Conservation (phyloP, 2,888 invertebrate genomes). For the Lobophora halterata region DNA sequence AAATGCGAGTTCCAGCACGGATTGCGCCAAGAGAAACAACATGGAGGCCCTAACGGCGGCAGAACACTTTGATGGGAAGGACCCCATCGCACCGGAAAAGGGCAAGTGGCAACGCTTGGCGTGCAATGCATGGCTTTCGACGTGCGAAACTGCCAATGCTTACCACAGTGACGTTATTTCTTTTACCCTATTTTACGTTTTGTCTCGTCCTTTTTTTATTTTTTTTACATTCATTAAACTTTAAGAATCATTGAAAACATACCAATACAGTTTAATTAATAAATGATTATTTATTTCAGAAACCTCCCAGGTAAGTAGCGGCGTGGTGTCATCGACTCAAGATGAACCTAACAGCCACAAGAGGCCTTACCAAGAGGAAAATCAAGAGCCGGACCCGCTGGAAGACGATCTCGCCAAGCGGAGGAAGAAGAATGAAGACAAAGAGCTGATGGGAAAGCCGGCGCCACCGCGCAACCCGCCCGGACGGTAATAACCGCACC, state of each 20-base stretch:
- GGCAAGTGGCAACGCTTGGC: conserved; percentile 33
- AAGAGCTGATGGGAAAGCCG: conserved; percentile 79
- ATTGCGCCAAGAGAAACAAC: conserved; percentile 61
- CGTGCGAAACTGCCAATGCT: conserved; percentile 18
- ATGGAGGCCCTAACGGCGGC: conserved; percentile 75
- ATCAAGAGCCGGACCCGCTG: conserved; percentile 74
- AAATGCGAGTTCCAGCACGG: conserved; percentile 64
- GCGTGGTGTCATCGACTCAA: conserved; percentile 65
- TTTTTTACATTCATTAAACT: conserved; percentile 13
- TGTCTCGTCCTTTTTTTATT: conserved; percentile 20
- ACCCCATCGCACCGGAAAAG: conserved; percentile 60
- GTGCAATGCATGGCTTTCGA: conserved; percentile 22
- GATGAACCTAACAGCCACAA: conserved; percentile 56
- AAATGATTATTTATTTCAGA: conserved; percentile 32
- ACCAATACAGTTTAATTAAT: neutral
- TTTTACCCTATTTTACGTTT: conserved; percentile 1
- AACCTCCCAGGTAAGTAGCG: conserved; percentile 58
- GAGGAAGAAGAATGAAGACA: conserved; percentile 85
- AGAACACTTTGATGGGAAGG: conserved; percentile 69
- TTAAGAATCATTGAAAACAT: neutral
- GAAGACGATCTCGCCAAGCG: conserved; percentile 86
- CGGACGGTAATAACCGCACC: conserved; percentile 51
- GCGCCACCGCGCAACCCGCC: conserved; percentile 57
- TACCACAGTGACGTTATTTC: conserved; percentile 1
- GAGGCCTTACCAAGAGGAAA: conserved; percentile 67